A percentile compares a stretch with the other conserved stretches of the same genome.
phyloP scores from a whole-genome alignment of 2,888 invertebrate species.

The Oasisia sp. region DNA sequence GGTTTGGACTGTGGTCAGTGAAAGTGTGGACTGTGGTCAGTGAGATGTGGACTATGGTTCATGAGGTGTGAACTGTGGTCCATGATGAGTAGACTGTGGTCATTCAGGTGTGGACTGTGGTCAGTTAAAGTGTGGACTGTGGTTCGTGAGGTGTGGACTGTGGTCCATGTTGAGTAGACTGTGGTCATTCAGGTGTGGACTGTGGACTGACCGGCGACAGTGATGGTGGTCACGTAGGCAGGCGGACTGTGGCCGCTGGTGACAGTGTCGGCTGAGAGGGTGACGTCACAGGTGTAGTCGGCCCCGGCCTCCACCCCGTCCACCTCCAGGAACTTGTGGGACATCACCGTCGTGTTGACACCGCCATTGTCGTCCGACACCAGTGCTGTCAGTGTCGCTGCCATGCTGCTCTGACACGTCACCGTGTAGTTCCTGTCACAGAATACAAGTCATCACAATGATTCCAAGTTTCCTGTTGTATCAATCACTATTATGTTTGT shows the following conservation, averaged over 20 bases:
- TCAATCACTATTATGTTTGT: too few relatives aligned
- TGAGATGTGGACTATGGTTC: neutral
- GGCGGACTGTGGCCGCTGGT: conserved; percentile 44
- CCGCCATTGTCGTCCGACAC: conserved; percentile 26
- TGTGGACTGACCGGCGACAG: conserved; percentile 29
- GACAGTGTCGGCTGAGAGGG: conserved; percentile 33
- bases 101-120: too few relatives aligned
- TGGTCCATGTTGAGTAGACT: too few relatives aligned
- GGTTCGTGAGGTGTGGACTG: neutral
- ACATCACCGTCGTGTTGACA: conserved; percentile 19
- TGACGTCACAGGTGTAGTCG: conserved; percentile 44
- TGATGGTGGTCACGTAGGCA: conserved; percentile 41
- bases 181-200: too few relatives aligned
- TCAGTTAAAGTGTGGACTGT: neutral
- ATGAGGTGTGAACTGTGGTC: neutral
- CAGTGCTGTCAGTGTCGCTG: conserved; percentile 29
- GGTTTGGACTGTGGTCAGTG: too few relatives aligned
- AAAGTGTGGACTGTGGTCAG: too few relatives aligned
- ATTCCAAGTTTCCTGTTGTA: too few relatives aligned
- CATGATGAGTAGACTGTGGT: too few relatives aligned
- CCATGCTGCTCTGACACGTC: conserved; percentile 34
- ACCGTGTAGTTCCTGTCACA: conserved; percentile 38
- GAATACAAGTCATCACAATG: neutral
- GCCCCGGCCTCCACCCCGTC: conserved; percentile 45
- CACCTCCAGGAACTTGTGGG: conserved; percentile 36